Evolutionary conservation across 1,140 invertebrate genomes (phyloP).

Genomic region (Pygmarrhopalites habei): DNA sequence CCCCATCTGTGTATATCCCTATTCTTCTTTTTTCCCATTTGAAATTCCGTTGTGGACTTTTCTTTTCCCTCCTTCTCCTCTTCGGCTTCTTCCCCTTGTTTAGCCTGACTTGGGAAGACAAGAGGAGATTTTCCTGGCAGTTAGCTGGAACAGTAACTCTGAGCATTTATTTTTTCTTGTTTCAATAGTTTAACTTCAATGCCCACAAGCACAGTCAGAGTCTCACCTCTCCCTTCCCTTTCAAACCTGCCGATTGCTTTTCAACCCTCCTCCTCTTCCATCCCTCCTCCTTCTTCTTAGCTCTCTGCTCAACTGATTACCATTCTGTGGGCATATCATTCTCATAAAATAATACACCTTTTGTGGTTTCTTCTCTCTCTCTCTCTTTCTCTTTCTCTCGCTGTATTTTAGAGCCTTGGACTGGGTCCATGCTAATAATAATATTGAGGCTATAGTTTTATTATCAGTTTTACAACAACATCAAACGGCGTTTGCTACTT

Average conservation of each 20-base stretch:
- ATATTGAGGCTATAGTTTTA: background rate
- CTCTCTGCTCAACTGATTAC: constrained; percentile 2
- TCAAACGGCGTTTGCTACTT: no score
- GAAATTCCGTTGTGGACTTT: background rate
- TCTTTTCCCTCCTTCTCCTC: no score
- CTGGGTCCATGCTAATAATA: background rate
- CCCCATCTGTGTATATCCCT: no score
- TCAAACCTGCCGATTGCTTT: constrained; percentile 3
- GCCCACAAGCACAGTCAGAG: constrained; percentile 14
- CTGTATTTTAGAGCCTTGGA: background rate
- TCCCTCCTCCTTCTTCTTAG: no score
- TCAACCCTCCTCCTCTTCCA: constrained; percentile 1
- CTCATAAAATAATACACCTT: constrained; percentile 4
- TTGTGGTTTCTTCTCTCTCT: no score
- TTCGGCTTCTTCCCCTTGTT: no score
- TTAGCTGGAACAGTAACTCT: constrained; percentile 10
- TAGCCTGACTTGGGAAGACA: background rate
- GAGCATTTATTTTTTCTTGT: background rate
- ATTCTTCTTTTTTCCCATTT: constrained; percentile 1
- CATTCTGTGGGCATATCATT: background rate
- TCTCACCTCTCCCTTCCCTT: constrained; percentile 11
- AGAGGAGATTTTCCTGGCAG: background rate
- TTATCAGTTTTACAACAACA: no score
- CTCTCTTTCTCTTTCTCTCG: no score
- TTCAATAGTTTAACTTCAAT: constrained; percentile 12